phyloP scores from a whole-genome alignment of 2,113 vertebrate genomes.

The Chaetodon auriga region DNA sequence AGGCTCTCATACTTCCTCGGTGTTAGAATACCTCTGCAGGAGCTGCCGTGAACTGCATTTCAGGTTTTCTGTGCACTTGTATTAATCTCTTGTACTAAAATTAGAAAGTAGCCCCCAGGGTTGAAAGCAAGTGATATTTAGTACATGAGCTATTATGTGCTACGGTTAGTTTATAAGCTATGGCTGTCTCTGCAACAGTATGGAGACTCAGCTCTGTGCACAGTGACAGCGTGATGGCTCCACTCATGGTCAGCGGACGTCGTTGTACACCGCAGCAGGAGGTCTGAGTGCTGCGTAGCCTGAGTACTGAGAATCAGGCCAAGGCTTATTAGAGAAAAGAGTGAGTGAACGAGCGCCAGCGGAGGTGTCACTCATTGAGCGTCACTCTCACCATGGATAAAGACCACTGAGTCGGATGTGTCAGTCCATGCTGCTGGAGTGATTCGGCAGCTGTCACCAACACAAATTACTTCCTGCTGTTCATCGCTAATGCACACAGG shows the following conservation, averaged over 20 bases:
- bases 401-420: constrained; percentile 61
- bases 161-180: constrained; percentile 44
- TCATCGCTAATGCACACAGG: constrained; percentile 3
- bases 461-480: constrained; percentile 49
- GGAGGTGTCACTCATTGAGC: constrained; percentile 67
- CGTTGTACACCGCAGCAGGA: constrained; percentile 51
- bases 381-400: constrained; percentile 61
- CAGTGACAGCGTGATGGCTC: constrained; percentile 52
- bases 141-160: constrained; percentile 43
- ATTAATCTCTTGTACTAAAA: constrained; percentile 61
- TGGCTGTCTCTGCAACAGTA: constrained; percentile 60
- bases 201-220: constrained; percentile 33
- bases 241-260: constrained; percentile 1
- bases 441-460: constrained; percentile 63
- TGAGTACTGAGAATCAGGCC: constrained; percentile 46
- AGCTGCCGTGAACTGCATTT: constrained; percentile 31
- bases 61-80: constrained; percentile 44
- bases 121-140: constrained; percentile 61
- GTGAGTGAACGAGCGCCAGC: constrained; percentile 40
- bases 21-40: constrained; percentile 27
- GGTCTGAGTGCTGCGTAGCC: constrained; percentile 27
- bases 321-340: constrained; percentile 58
- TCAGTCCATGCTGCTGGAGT: constrained; percentile 48
- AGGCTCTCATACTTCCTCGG: background rate
- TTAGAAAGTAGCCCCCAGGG: constrained; percentile 50